These are phyloP conservation scores for Cotesia vestalis DNA, from an alignment of 1,140 invertebrate species.

Conservation along the genomic window DNA sequence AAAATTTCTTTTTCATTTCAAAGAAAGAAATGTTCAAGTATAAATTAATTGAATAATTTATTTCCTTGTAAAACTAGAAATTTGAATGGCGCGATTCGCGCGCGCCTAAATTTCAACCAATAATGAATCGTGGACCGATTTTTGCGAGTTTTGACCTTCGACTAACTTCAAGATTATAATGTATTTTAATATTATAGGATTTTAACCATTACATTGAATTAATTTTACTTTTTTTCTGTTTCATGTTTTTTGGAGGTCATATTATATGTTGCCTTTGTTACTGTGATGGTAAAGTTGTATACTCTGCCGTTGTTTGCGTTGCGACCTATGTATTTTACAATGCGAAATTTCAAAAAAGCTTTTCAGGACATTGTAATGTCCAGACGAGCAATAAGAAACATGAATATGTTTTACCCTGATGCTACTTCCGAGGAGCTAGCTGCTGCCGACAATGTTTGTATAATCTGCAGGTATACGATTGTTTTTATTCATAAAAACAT, in stretches of 20 bases:
- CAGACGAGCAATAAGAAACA: constrained; percentile 93
- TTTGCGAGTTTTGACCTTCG: no score
- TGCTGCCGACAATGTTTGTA: constrained; percentile 97
- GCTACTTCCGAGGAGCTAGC: constrained; percentile 92
- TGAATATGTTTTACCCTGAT: constrained; percentile 98
- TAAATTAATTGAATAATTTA: no score
- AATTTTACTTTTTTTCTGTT: not conserved
- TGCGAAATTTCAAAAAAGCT: constrained; percentile 97
- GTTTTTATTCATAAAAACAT: not conserved
- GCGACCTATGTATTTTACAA: constrained; percentile 98
- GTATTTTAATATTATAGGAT: no score
- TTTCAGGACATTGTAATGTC: constrained; percentile 98
- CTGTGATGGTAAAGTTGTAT: constrained; percentile 97
- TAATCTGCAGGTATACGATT: constrained; percentile 90
- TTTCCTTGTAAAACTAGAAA: no score
- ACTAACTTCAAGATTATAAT: no score
- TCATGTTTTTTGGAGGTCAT: constrained; percentile 75
- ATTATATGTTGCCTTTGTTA: constrained; percentile 92
- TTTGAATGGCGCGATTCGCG: no score
- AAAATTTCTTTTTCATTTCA: no score
- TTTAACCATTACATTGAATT: not conserved
- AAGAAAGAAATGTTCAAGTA: no score
- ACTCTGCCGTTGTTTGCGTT: constrained; percentile 98
- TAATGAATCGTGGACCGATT: no score
- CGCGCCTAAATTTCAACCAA: no score